These are phyloP conservation scores for Latrodectus geometricus DNA, from an alignment of 1,140 invertebrate genomes.

Conservation along the genomic window DNA sequence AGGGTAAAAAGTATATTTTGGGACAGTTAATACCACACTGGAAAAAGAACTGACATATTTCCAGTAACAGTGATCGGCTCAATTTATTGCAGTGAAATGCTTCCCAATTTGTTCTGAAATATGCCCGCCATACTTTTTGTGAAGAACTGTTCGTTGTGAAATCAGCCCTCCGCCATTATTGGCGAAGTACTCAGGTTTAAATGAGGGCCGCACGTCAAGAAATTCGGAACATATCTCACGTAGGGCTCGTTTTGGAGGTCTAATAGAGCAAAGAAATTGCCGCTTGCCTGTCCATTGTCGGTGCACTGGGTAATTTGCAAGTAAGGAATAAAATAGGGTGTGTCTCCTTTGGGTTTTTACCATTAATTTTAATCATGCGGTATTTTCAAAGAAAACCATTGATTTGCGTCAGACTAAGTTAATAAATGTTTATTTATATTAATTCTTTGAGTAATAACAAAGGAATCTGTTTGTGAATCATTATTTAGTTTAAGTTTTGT, in stretches of 20 bases:
- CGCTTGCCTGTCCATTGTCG: not conserved
- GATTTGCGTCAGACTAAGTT: too few species aligned
- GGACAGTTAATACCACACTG: not conserved
- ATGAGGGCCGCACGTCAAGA: not conserved
- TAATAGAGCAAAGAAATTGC: not conserved
- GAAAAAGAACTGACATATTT: not conserved
- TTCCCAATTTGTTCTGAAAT: not conserved
- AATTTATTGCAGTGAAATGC: not conserved
- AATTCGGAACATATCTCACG: not conserved
- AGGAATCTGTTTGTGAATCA: too few species aligned
- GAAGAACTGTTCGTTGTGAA: not conserved
- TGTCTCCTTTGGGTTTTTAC: not conserved
- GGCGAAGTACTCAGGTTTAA: not conserved
- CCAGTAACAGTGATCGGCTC: not conserved
- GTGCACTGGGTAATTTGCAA: not conserved
- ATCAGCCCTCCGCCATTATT: not conserved
- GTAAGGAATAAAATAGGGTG: not conserved
- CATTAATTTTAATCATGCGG: too few species aligned
- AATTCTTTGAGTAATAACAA: too few species aligned
- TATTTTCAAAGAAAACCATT: too few species aligned
- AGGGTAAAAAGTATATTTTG: not conserved
- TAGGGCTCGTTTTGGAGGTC: not conserved
- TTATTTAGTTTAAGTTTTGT: too few species aligned
- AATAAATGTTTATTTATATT: too few species aligned
- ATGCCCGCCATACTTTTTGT: not conserved